Percentiles rank a stretch among this genome's conserved stretches.
Conservation (phyloP, 1,140 invertebrate species). For the Sweltsa coloradensis region DNA sequence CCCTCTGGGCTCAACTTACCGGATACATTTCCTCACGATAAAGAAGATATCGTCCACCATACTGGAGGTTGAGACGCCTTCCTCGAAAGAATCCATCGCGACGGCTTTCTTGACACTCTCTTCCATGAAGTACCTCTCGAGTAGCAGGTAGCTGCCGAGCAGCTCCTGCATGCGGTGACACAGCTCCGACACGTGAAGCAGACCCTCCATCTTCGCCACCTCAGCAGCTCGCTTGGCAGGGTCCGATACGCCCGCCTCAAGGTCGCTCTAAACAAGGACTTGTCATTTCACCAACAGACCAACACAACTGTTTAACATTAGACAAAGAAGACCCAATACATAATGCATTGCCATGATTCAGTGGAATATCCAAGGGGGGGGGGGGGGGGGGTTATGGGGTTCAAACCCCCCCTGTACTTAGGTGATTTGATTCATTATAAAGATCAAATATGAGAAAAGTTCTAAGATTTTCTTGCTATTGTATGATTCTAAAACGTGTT, state of each 20-base stretch:
- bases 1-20: too few relatives aligned
- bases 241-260: slow-evolving; percentile 47
- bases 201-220: slow-evolving; percentile 46
- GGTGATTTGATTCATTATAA: too few relatives aligned
- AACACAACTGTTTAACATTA: slow-evolving; percentile 8
- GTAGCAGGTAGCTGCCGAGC: slow-evolving; percentile 75
- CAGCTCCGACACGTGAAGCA: slow-evolving; percentile 65
- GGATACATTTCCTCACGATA: slow-evolving; percentile 91
- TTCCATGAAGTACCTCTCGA: slow-evolving; percentile 94
- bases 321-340: slow-evolving; percentile 10
- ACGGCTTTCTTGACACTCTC: slow-evolving; percentile 93
- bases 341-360: too few relatives aligned
- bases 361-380: too few relatives aligned
- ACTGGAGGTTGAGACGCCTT: slow-evolving; percentile 70
- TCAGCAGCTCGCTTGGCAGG: slow-evolving; percentile 39
- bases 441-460: too few relatives aligned
- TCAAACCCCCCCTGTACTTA: too few relatives aligned
- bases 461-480: too few relatives aligned
- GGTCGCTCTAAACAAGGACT: slow-evolving; percentile 44
- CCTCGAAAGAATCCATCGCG: slow-evolving; percentile 58
- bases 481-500: too few relatives aligned
- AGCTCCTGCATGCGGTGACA: slow-evolving; percentile 80
- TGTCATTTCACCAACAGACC: too few relatives aligned
- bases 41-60: slow-evolving; percentile 98
- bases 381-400: too few relatives aligned